These are phyloP conservation scores for Gryllus bimaculatus DNA, from an alignment of 1,140 invertebrate genomes.

Conservation along the genomic window DNA sequence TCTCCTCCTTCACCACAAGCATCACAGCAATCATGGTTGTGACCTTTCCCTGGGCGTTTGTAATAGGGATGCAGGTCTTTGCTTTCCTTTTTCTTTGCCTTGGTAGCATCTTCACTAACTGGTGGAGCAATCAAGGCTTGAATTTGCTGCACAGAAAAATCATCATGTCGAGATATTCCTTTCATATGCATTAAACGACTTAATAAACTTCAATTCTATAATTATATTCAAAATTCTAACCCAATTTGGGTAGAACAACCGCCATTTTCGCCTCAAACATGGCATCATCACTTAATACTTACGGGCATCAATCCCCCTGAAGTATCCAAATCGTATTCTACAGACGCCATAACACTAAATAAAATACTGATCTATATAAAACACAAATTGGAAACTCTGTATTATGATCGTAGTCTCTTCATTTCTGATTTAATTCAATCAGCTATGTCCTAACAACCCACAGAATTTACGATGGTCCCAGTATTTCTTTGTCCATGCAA, in stretches of 20 bases:
- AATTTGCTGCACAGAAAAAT: conserved; percentile 58
- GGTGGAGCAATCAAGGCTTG: conserved; percentile 79
- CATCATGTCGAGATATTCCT: neutral
- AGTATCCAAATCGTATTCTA: conserved; percentile 50
- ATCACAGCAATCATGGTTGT: conserved; percentile 89
- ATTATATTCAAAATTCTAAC: conserved; percentile 5
- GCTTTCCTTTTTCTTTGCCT: conserved; percentile 48
- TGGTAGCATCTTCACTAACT: conserved; percentile 53
- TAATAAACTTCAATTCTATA: neutral
- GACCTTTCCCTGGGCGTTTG: conserved; percentile 74
- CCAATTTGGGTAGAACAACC: conserved; percentile 13
- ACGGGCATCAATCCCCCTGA: conserved; percentile 59
- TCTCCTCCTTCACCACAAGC: conserved; percentile 87
- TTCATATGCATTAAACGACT: neutral
- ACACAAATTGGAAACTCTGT: neutral
- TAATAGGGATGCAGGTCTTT: conserved; percentile 69
- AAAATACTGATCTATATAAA: neutral
- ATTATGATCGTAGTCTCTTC: neutral
- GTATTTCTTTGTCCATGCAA: neutral
- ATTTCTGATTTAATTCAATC: neutral
- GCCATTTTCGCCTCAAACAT: conserved; percentile 23
- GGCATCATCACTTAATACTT: conserved; percentile 31
- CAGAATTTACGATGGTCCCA: neutral
- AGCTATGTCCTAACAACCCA: neutral
- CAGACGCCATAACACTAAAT: conserved; percentile 33